Base-by-base conservation (phyloP, 1,140 invertebrate genomes). In the Cecropterus lyciades region DNA sequence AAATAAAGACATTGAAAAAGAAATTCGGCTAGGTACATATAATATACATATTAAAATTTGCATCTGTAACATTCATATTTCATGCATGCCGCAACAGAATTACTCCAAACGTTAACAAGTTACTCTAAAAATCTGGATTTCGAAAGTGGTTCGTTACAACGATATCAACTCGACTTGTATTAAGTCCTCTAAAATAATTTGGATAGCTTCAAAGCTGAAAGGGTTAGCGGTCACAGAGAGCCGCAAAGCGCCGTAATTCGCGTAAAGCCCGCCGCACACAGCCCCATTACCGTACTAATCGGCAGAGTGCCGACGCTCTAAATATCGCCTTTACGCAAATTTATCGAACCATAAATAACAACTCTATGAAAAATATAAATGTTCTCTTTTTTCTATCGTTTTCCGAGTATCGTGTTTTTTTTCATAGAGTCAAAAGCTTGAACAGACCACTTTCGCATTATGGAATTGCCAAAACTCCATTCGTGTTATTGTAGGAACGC, bases 371-470 rank as follows among this genome's bases (percentile, higher is more conserved):
- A 79, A 89, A 90, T 89, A 92, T 90, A 92, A 89, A 90, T 92
- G 84, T 84, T 86, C 77, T 79, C 82, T 81, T 92, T 90, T 92
- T 89, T 88, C 87, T 89, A 89, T 87, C 87, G 85, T 84, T 92
- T 91, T 87, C 84, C 80, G 85, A 84, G 79, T 83, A 87, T 86
- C 75, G 83, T 82, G 80, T 85, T 89, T 90, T 89, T 57, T 92
- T 91, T 91, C 86, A 88, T 90, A 89, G 89, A 92, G 83, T 92
- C 89, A 92, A 92, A 92, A 92, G 89, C 87, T 85, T 85, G 87
- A 90, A 92, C 89, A 89, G 89, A 90, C 89, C 89, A 90, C 89
- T 92, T 92, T 88, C 84, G 85, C 85, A 92, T 92, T 92, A 92
- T 89, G 89, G 89, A 90, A 90, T 92, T 92, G 89, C 89, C 86